Evolutionary conservation across 2,113 vertebrate genomes (phyloP).

Genomic region (Sus scrofa): T2T-Sscrofa CM000830.6:38486001-38486500

Average conservation of each 20-base stretch:
- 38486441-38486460: neutral
- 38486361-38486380: neutral
- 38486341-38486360: neutral
- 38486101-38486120: too few species aligned
- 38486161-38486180: neutral
- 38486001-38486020: too few species aligned
- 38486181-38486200: neutral
- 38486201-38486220: neutral
- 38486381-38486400: neutral
- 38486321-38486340: neutral
- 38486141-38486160: neutral
- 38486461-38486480: neutral
- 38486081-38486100: too few species aligned
- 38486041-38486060: too few species aligned
- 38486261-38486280: neutral
- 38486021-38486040: too few species aligned
- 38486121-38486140: too few species aligned
- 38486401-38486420: neutral
- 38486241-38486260: neutral
- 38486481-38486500: neutral
- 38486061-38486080: too few species aligned
- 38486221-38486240: neutral
- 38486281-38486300: neutral
- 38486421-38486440: neutral
- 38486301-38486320: neutral